Evolutionary conservation across 2,113 vertebrate species (phyloP).

Genomic region (Callithrix jacchus): DNA sequence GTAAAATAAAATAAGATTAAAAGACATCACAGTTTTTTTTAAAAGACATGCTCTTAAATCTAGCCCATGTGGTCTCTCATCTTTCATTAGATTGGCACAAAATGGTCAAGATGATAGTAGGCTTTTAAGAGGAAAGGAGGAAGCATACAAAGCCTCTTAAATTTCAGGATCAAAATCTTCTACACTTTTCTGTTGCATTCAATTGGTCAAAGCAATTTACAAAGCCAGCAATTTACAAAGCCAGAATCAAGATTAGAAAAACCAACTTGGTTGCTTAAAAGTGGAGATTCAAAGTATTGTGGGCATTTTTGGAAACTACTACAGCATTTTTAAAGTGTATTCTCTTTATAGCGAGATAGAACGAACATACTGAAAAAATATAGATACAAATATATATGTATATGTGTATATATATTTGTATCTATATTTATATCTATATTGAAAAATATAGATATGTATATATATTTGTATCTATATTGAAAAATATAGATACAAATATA

Average conservation of each 20-base stretch:
- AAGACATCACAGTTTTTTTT: too few species aligned
- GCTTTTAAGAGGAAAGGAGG: neutral
- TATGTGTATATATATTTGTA: too few species aligned
- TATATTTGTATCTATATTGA: too few species aligned
- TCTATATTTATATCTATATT: too few species aligned
- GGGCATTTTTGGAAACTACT: neutral
- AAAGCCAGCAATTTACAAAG: neutral
- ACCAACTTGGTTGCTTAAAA: neutral
- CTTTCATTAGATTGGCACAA: neutral
- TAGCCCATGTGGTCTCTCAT: neutral
- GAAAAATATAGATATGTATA: too few species aligned
- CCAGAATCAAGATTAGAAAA: neutral
- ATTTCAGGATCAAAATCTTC: neutral
- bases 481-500: too few species aligned
- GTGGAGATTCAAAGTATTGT: neutral
- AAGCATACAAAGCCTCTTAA: neutral
- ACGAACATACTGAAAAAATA: neutral
- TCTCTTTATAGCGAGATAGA: neutral
- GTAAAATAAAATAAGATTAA: too few species aligned
- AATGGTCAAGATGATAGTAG: neutral
- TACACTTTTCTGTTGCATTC: neutral
- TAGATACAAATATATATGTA: too few species aligned
- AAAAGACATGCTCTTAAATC: neutral
- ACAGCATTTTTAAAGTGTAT: neutral
- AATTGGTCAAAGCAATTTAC: neutral